Evolutionary conservation across 2,113 vertebrate species (phyloP).

Genomic region (Promerops cafer): DNA sequence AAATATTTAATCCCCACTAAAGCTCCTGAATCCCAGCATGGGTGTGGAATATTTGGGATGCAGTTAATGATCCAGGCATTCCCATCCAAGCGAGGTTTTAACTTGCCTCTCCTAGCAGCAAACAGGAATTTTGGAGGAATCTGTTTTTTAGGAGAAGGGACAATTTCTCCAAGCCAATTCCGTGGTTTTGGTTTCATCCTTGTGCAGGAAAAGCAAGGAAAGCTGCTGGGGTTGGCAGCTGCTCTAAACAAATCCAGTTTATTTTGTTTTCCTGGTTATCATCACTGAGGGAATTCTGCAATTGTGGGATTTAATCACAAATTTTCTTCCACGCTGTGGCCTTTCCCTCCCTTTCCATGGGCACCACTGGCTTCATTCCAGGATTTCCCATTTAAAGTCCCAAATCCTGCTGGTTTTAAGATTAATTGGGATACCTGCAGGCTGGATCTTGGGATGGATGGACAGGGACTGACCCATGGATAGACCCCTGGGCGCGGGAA

Average conservation of each 20-base stretch:
- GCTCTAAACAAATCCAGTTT: not conserved
- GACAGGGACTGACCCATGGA: not conserved
- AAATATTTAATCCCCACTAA: not conserved
- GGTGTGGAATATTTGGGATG: not conserved
- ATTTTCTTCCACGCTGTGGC: accelerated
- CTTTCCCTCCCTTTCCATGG: accelerated
- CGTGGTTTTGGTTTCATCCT: not conserved
- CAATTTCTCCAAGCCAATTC: not conserved
- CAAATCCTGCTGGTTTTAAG: not conserved
- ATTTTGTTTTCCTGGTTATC: not conserved
- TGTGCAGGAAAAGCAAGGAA: not conserved
- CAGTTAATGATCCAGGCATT: not conserved
- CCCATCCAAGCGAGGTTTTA: not conserved
- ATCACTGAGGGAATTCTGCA: not conserved
- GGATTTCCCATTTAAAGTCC: not conserved
- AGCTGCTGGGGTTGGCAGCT: not conserved
- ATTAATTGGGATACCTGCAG: not conserved
- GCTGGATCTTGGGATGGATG: not conserved
- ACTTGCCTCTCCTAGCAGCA: not conserved
- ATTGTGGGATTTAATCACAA: not conserved
- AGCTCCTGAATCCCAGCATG: not conserved
- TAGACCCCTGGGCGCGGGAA: accelerated
- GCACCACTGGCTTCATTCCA: accelerated
- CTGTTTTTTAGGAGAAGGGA: not conserved
- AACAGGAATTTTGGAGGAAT: not conserved